Base-by-base conservation (phyloP, 2,113 vertebrate genomes). In the Alexandromys fortis region DNA sequence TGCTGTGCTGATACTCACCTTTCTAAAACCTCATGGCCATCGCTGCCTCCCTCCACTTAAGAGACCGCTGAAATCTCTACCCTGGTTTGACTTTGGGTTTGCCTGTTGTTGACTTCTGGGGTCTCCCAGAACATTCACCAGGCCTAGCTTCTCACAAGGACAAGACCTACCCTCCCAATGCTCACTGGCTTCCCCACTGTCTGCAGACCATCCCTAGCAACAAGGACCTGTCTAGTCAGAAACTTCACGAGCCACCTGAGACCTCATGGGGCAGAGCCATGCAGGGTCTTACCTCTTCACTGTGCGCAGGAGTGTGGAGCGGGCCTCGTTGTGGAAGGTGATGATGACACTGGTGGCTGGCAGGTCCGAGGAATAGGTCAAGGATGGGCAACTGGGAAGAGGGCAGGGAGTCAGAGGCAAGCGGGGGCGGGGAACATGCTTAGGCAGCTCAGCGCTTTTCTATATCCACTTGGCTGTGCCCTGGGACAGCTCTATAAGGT, bases 261-360 rank as follows among this genome's bases (percentile, higher is more conserved):
- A 26, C 38, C 58, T 2, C 13, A 21, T 26, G 38, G 16, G n/a
- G 5, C 42, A 58, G 67, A 38, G 0, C 38, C 45, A 21, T 1
- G 0, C 24, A 45, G 0, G 49, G 47, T 45, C 98, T 96, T 83
- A 99, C 99, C 99, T 99, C 97, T 99, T 99, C 93, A 99, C 98
- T 0, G 99, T 99, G 96, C 99, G 99, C 58, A 99, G 98, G 28
- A 99, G 98, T 0, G 99, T 99, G 1, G 99, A 99, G 49, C 99
- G 99, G 0, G 99, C 99, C 97, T 99, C 99, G 0, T 99, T 99
- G 98, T 99, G 99, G 98, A 99, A 99, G 67, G 99, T 99, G 98
- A 99, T 99, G 98, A 99, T 98, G 97, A 99, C 92, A 5, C 99
- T 99, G 85, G 99, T 99, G 92, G 99, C 96, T 0, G 99, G 99